phyloP scores from a whole-genome alignment of 1,140 invertebrate species.

The Diprion similis region DNA sequence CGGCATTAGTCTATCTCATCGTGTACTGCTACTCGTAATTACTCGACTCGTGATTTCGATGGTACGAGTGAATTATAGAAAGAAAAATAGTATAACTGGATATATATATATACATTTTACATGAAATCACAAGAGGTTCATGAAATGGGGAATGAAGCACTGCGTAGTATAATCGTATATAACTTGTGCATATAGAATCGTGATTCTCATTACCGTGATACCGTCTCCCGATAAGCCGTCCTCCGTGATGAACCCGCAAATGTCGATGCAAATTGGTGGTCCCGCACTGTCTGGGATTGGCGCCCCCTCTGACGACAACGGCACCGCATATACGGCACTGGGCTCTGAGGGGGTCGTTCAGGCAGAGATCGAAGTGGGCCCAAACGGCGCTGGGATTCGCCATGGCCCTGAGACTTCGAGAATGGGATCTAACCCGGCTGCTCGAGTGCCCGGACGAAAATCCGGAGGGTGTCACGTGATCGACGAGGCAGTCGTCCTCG shows the following conservation, averaged over 20 bases:
- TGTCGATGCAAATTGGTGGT: slow-evolving; percentile 60
- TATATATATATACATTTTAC: not conserved
- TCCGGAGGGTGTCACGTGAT: slow-evolving; percentile 23
- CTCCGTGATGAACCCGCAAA: slow-evolving; percentile 58
- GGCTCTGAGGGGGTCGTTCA: slow-evolving; percentile 55
- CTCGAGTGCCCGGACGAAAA: slow-evolving; percentile 25
- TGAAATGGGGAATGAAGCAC: not conserved
- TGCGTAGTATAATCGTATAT: too few species aligned
- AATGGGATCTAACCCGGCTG: slow-evolving; percentile 54
- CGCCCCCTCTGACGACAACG: slow-evolving; percentile 57
- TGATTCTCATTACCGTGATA: slow-evolving; percentile 52
- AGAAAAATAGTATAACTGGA: not conserved
- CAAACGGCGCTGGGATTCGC: slow-evolving; percentile 60
- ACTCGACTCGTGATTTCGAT: too few species aligned
- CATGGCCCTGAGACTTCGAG: slow-evolving; percentile 56
- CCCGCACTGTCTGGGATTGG: slow-evolving; percentile 58
- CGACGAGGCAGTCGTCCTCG: slow-evolving; percentile 46
- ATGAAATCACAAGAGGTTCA: too few species aligned
- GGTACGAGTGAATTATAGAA: too few species aligned
- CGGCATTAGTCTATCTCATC: too few species aligned
- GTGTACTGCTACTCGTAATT: too few species aligned
- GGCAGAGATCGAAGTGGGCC: slow-evolving; percentile 58
- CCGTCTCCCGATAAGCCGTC: slow-evolving; percentile 55
- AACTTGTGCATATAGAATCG: too few species aligned
- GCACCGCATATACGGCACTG: slow-evolving; percentile 59